phyloP scores from a whole-genome alignment of 2,113 vertebrate genomes.

The Clarias macrocephalus region DNA sequence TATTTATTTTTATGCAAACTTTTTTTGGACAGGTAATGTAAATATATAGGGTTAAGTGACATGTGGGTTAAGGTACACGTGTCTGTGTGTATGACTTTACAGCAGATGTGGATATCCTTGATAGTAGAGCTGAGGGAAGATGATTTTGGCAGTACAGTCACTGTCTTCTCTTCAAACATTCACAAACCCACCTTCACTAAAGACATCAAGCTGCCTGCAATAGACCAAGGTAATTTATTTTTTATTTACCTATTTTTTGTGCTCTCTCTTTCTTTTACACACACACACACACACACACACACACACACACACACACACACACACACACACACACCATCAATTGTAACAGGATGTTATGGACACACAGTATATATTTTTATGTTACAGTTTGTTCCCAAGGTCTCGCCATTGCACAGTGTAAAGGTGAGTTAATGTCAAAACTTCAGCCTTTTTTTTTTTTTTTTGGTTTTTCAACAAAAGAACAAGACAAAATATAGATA shows the following conservation, averaged over 20 bases:
- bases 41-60: too few relatives aligned
- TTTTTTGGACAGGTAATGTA: too few relatives aligned
- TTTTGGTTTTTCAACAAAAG: too few relatives aligned
- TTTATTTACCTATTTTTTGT: not conserved
- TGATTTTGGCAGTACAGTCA: constrained; percentile 57
- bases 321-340: not conserved
- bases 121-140: constrained; percentile 48
- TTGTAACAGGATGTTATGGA: not conserved
- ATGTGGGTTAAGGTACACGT: not conserved
- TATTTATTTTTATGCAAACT: too few relatives aligned
- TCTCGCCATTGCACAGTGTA: constrained; percentile 48
- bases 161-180: constrained; percentile 45
- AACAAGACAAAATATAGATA: too few relatives aligned
- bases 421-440: constrained; percentile 57
- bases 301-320: constrained; percentile 1
- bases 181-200: constrained; percentile 38
- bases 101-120: constrained; percentile 59
- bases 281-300: not conserved
- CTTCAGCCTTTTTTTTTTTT: not conserved
- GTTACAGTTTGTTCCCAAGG: constrained; percentile 64
- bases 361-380: not conserved
- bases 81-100: constrained; percentile 13
- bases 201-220: constrained; percentile 46
- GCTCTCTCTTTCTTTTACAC: not conserved
- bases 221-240: constrained; percentile 59